phyloP scores from a whole-genome alignment of 1,140 invertebrate species.

The Drosophila tani region DNA sequence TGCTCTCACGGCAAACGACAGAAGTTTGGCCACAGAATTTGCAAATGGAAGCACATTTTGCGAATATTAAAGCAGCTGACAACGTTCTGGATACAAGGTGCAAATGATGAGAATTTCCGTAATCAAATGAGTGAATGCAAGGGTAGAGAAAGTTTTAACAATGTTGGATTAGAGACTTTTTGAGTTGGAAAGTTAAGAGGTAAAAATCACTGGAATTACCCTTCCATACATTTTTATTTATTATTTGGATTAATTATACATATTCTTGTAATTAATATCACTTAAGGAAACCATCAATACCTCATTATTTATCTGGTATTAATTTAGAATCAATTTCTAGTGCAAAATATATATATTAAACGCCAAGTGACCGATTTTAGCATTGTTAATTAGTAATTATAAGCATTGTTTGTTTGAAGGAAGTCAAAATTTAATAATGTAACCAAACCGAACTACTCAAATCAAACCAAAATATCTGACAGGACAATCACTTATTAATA shows the following conservation, averaged over 20 bases:
- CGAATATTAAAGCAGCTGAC: conserved; percentile 15
- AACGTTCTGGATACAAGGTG: conserved; percentile 5
- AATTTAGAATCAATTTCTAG: too few species aligned
- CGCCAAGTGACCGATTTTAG: too few species aligned
- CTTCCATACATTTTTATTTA: too few species aligned
- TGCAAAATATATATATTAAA: too few species aligned
- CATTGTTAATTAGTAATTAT: not conserved
- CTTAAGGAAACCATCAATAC: too few species aligned
- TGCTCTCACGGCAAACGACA: conserved; percentile 3
- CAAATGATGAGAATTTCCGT: conserved; percentile 1
- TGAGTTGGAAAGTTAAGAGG: not conserved
- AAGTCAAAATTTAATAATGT: not conserved
- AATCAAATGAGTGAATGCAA: not conserved
- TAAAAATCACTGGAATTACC: too few species aligned
- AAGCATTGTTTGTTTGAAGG: too few species aligned
- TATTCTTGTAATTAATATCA: too few species aligned
- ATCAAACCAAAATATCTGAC: not conserved
- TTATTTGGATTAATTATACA: too few species aligned
- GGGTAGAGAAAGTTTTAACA: too few species aligned
- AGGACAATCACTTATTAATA: not conserved
- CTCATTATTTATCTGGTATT: too few species aligned
- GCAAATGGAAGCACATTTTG: conserved; percentile 24
- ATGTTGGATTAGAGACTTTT: too few species aligned
- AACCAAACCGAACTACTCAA: not conserved
- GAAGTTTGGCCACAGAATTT: conserved; percentile 18